These are phyloP conservation scores for Calycopis cecrops DNA, from an alignment of 1,140 invertebrate species.

Conservation along the genomic window DNA sequence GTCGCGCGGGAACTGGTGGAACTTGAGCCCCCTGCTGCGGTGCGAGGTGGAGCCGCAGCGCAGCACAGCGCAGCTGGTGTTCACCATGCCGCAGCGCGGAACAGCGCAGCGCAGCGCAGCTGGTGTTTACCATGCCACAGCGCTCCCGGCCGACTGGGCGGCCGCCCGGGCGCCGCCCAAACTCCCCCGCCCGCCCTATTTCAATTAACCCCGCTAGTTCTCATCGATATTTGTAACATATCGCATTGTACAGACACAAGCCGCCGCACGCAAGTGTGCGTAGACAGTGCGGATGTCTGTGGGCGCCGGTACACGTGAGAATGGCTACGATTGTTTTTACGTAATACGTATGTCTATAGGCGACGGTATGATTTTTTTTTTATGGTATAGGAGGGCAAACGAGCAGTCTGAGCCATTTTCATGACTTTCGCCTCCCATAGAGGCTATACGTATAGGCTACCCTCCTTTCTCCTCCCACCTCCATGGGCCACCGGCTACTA, in stretches of 20 bases:
- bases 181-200: constrained; percentile 1
- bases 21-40: constrained; percentile 18
- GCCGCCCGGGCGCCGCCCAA: constrained; percentile 13
- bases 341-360: too few relatives aligned
- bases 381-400: too few relatives aligned
- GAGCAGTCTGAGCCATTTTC: too few relatives aligned
- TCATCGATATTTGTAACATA: not conserved
- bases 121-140: constrained; percentile 23
- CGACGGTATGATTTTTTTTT: not conserved
- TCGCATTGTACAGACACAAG: not conserved
- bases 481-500: too few relatives aligned
- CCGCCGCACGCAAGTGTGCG: not conserved
- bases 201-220: constrained; percentile 3
- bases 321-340: too few relatives aligned
- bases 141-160: constrained; percentile 26
- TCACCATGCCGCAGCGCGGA: constrained; percentile 21
- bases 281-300: too few relatives aligned
- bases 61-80: constrained; percentile 26
- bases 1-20: constrained; percentile 27
- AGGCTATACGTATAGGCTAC: too few relatives aligned
- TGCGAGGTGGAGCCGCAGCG: constrained; percentile 22
- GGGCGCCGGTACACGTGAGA: too few relatives aligned
- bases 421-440: too few relatives aligned
- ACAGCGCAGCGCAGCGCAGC: constrained; percentile 25
- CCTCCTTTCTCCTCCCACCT: too few relatives aligned